Evolutionary conservation across 1,140 invertebrate species (phyloP).

Genomic region (Drosophila parabipectinata): DNA sequence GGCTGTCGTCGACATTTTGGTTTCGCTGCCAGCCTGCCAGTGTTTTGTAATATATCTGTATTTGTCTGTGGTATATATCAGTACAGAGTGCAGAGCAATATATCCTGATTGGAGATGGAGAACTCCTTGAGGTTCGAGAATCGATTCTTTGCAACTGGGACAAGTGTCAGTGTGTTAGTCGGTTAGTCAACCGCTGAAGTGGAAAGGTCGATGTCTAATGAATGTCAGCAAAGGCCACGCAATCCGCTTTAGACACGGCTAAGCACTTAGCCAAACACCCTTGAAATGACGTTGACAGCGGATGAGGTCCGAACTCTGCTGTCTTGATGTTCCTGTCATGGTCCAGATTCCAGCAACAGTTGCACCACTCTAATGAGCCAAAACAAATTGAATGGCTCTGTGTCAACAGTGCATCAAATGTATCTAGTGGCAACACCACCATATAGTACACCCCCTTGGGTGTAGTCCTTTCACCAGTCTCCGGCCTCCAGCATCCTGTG

Average conservation of each 20-base stretch:
- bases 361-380: constrained; percentile 71
- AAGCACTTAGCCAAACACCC: constrained; percentile 71
- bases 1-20: constrained; percentile 14
- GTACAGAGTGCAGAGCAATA: neutral
- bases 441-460: neutral
- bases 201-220: constrained; percentile 63
- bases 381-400: constrained; percentile 73
- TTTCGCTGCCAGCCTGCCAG: constrained; percentile 2
- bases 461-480: neutral
- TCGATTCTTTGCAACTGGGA: constrained; percentile 32
- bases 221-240: constrained; percentile 66
- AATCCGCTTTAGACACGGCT: constrained; percentile 75
- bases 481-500: neutral
- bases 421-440: constrained; percentile 48
- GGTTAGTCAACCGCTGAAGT: constrained; percentile 36
- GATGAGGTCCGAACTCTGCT: constrained; percentile 21
- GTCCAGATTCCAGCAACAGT: constrained; percentile 27
- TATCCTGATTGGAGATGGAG: constrained; percentile 4
- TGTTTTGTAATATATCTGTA: constrained; percentile 30
- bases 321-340: constrained; percentile 1
- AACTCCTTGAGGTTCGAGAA: constrained; percentile 24
- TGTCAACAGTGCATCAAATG: constrained; percentile 73
- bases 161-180: constrained; percentile 46
- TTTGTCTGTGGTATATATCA: constrained; percentile 19
- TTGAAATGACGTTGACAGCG: constrained; percentile 50